Evolutionary conservation across 2,113 vertebrate species (phyloP).

Genomic region (Xiphophorus couchianus): DNA sequence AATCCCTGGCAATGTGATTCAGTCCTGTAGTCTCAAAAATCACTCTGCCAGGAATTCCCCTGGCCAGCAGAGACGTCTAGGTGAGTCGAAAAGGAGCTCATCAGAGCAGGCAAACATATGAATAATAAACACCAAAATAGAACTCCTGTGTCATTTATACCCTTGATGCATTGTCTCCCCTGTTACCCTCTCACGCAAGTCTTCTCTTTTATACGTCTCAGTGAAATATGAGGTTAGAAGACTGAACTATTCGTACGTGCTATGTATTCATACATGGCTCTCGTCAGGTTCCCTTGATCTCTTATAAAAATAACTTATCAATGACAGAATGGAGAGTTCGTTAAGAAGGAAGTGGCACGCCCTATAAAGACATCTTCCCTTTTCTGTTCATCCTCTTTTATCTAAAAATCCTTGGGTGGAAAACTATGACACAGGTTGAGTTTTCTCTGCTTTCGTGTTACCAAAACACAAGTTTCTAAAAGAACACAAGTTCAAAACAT

Average conservation of each 20-base stretch:
- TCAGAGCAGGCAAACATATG: conserved; percentile 11
- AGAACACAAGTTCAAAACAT: neutral
- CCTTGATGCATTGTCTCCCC: neutral
- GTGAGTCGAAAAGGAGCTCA: conserved; percentile 1
- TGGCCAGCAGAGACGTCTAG: conserved; percentile 78
- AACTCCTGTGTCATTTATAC: neutral
- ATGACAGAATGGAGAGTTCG: conserved; percentile 76
- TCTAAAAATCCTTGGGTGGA: conserved; percentile 34
- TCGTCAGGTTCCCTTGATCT: conserved; percentile 71
- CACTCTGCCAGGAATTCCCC: conserved; percentile 96
- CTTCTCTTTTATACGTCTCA: conserved; percentile 13
- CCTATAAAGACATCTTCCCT: conserved; percentile 50
- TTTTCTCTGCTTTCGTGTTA: conserved; percentile 33
- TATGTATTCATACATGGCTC: conserved; percentile 29
- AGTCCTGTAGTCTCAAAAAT: conserved; percentile 86
- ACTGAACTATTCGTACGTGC: neutral
- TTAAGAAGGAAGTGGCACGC: conserved; percentile 74
- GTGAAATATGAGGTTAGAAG: conserved; percentile 15
- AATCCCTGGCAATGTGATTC: conserved; percentile 99
- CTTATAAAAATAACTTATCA: conserved; percentile 80
- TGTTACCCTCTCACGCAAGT: neutral
- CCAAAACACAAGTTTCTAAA: conserved; percentile 4
- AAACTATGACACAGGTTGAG: conserved; percentile 3
- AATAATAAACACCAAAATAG: conserved; percentile 10
- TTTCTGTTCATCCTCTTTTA: conserved; percentile 37